These are phyloP conservation scores for Isaurus tuberculatus DNA, from an alignment of 92 coral and sea anemone genomes.

Conservation along the genomic window DNA sequence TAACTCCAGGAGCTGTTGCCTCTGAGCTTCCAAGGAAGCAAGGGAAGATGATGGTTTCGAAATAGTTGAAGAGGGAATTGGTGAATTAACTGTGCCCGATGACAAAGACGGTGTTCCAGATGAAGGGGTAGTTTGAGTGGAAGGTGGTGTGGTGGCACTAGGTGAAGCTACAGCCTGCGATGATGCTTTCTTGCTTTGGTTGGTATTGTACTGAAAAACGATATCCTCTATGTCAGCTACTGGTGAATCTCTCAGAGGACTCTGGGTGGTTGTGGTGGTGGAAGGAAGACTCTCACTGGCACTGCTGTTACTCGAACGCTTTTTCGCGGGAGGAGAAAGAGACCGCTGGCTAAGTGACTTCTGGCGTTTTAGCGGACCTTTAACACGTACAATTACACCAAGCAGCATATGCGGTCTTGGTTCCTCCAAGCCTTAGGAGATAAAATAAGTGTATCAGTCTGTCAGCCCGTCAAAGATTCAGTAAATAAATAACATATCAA, in stretches of 20 bases:
- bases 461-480: not conserved
- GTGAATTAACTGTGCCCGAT: conserved; percentile 41
- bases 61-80: conserved; percentile 14
- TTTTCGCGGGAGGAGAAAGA: conserved; percentile 72
- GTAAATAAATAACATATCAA: not conserved
- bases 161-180: conserved; percentile 55
- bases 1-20: conserved; percentile 68
- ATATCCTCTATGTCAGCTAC: conserved; percentile 95
- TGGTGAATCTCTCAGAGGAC: conserved; percentile 82
- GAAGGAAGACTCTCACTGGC: conserved; percentile 59
- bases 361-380: conserved; percentile 82
- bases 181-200: conserved; percentile 72
- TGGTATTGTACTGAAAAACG: conserved; percentile 86
- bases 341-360: conserved; percentile 81
- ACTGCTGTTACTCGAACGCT: conserved; percentile 71
- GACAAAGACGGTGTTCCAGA: conserved; percentile 68
- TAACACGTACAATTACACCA: conserved; percentile 89
- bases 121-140: conserved; percentile 68
- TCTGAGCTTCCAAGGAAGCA: conserved; percentile 57
- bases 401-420: conserved; percentile 98
- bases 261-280: conserved; percentile 55
- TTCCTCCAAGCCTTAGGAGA: conserved; percentile 80
- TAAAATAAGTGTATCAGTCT: not conserved
- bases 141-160: conserved; percentile 57
- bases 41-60: conserved; percentile 23